These are phyloP conservation scores for Lampris incognitus DNA, from an alignment of 2,113 vertebrate species.

Conservation along the genomic window DNA sequence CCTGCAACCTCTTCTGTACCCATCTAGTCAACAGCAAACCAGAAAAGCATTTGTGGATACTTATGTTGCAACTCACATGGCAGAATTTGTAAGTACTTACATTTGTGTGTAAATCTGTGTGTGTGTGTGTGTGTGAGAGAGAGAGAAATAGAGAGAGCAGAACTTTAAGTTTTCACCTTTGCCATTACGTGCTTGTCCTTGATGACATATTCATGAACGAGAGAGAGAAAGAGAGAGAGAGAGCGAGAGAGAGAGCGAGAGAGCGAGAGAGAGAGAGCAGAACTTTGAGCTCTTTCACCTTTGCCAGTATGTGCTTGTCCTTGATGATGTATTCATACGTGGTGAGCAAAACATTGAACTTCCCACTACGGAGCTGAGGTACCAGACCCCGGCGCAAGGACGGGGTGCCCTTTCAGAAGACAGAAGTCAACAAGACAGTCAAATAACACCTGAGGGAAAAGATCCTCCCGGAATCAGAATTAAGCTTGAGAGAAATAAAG, in stretches of 20 bases:
- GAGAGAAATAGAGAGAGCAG: background rate
- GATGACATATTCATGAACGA: background rate
- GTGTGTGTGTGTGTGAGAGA: background rate
- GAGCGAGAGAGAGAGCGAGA: no score
- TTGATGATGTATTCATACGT: conserved; percentile 99
- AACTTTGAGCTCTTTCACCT: conserved; percentile 80
- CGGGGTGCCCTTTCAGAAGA: conserved; percentile 88
- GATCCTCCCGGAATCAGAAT: background rate
- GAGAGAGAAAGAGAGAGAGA: background rate
- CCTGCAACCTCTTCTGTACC: no score
- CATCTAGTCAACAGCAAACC: no score
- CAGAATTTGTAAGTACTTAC: no score
- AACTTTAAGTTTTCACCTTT: background rate
- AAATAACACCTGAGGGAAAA: background rate
- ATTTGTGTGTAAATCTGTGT: no score
- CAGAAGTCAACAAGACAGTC: conserved; percentile 7
- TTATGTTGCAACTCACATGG: no score
- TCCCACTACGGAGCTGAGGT: conserved; percentile 94
- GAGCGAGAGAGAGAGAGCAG: background rate
- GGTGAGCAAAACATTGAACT: conserved; percentile 97
- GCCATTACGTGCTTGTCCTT: no score
- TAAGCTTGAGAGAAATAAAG: background rate
- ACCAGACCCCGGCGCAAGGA: conserved; percentile 92
- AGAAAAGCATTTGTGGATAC: no score
- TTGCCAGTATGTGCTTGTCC: conserved; percentile 98